These are phyloP conservation scores for Eubasilissa splendida DNA, from an alignment of 2,888 invertebrate genomes.

Conservation along the genomic window DNA sequence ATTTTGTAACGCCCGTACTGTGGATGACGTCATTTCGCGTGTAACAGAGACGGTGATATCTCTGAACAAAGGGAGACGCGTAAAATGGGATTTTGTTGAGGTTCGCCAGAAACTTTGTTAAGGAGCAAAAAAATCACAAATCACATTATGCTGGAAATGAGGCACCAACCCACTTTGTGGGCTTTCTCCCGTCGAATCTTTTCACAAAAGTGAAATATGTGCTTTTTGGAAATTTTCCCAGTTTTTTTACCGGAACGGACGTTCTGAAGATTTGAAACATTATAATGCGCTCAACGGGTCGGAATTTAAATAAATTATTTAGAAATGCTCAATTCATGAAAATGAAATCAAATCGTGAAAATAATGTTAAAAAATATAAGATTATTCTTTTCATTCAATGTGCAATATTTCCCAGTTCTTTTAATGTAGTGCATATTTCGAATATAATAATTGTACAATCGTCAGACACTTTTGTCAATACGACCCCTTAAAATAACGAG, in stretches of 20 bases:
- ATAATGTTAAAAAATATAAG: too few species aligned
- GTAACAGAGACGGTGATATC: constrained; percentile 25
- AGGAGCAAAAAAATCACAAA: constrained; percentile 36
- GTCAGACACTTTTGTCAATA: too few species aligned
- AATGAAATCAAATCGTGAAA: too few species aligned
- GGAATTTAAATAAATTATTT: neutral
- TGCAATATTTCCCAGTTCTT: too few species aligned
- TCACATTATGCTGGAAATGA: constrained; percentile 43
- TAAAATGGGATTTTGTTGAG: constrained; percentile 38
- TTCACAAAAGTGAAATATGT: constrained; percentile 37
- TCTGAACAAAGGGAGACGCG: constrained; percentile 2
- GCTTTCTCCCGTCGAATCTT: constrained; percentile 23
- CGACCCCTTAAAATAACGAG: too few species aligned
- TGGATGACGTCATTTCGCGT: constrained; percentile 22
- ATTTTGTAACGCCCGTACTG: neutral
- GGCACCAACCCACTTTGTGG: constrained; percentile 41
- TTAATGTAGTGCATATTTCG: too few species aligned
- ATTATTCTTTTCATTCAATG: too few species aligned
- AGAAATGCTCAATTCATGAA: too few species aligned
- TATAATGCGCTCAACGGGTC: constrained; percentile 1
- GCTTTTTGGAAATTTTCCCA: neutral
- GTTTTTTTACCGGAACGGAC: neutral
- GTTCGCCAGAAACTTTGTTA: constrained; percentile 46
- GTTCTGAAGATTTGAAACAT: constrained; percentile 1
- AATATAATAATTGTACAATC: too few species aligned